phyloP scores from a whole-genome alignment of 1,140 invertebrate genomes.

The Zaprionus tsacasi region DNA sequence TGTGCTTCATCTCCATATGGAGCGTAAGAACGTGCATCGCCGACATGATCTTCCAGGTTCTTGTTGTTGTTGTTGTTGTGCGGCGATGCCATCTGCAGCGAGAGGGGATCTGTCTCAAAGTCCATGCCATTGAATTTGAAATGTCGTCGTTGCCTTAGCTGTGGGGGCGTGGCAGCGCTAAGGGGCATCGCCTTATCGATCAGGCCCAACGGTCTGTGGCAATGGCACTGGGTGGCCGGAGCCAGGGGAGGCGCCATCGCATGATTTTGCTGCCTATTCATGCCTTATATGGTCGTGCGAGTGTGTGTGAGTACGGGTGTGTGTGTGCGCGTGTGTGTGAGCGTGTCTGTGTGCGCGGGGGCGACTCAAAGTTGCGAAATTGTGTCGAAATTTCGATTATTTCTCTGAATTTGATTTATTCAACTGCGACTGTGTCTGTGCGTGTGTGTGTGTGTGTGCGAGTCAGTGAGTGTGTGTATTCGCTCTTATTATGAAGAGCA shows the following conservation, averaged over 20 bases:
- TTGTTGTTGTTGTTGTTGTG: no score
- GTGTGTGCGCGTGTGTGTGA: background rate
- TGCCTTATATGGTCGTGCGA: background rate
- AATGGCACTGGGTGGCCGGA: background rate
- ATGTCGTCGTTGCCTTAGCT: constrained; percentile 45
- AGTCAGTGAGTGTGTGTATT: background rate
- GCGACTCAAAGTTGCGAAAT: no score
- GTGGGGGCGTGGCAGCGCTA: constrained; percentile 34
- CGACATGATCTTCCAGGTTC: constrained; percentile 5
- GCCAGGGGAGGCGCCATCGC: background rate
- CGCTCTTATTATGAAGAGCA: no score
- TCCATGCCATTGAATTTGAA: constrained; percentile 56
- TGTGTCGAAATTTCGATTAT: no score
- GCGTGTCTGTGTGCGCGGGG: background rate
- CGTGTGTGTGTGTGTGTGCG: background rate
- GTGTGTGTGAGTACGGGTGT: background rate
- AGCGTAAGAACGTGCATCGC: background rate
- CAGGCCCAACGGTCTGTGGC: constrained; percentile 27
- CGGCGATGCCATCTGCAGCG: background rate
- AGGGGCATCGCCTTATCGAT: constrained; percentile 47
- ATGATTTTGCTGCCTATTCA: constrained; percentile 4
- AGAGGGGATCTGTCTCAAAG: constrained; percentile 42
- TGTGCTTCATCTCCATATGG: no score
- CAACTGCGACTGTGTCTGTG: no score
- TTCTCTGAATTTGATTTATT: no score